Base-by-base conservation (phyloP, 2,113 vertebrate genomes). In the Syngnathus typhle region DNA sequence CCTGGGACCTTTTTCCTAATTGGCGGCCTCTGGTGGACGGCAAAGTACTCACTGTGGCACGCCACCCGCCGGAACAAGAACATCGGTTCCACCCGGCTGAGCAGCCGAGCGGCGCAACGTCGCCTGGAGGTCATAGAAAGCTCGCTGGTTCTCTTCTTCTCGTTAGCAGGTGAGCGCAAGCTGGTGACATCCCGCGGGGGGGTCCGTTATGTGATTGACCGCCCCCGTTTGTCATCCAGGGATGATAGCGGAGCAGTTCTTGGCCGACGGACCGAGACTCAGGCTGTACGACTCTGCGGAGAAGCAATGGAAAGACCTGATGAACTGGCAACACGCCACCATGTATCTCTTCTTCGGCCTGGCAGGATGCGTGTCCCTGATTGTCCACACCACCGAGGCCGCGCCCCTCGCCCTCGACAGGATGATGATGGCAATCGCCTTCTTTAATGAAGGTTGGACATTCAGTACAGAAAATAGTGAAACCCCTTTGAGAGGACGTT, bases 301-400 rank as follows among this genome's bases (percentile, higher is more conserved):
- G 74, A 85, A 94, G 58, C 93, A 90, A 38, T 95, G 95, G 95
- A 77, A 91, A 10, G 78, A 91, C 41, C 77, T 95, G 73, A 90
- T 92, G 84, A 92, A 92, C 85, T 99, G 96, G 97, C 97, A 99
- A 58, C 97, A 99, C 12, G 78, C 89, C 68, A 97, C 94, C 78
- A 98, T 99, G 94, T 98, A 99, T 77, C 85, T 98, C 67, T 97
- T 98, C 88, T 97, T 95, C 9, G 91, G 91, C 27, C 83, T 99
- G 76, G 74, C 92, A 1, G 96, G 90, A 0, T 69, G 91, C 9
- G 87, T 91, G 37, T 90, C 93, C 18, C 89, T 98, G 9, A 76
- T 94, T 58, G 85, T 93, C 6, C 91, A 94, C 2, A 91, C 82
- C 78, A 91, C 92, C 23, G 92, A 85, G 0, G 73, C 74, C 0